Evolutionary conservation across 2,888 invertebrate genomes (phyloP).

Genomic region (Himalopsyche tibetana): DNA sequence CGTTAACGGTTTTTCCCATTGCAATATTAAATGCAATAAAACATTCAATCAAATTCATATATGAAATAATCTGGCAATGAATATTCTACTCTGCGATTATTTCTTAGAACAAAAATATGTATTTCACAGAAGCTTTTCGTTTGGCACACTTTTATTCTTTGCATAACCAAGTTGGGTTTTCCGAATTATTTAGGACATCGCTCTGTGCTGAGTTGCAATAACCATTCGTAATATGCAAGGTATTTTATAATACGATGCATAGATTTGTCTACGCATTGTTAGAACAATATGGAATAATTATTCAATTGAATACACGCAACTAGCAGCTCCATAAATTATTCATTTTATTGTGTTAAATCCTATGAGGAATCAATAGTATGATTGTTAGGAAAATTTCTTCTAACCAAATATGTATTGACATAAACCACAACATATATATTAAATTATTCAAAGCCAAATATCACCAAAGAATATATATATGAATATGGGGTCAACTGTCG

Average conservation of each 20-base stretch:
- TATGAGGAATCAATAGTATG: too few relatives aligned
- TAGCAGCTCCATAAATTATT: too few relatives aligned
- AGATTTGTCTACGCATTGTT: constrained; percentile 4
- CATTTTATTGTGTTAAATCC: too few relatives aligned
- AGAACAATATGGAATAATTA: too few relatives aligned
- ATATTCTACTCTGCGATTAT: constrained; percentile 5
- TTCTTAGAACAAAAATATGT: constrained; percentile 48
- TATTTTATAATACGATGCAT: background rate
- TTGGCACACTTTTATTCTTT: constrained; percentile 58
- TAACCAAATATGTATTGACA: too few relatives aligned
- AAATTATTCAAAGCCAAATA: too few relatives aligned
- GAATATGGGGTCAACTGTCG: too few relatives aligned
- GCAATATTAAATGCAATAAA: background rate
- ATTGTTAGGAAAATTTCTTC: too few relatives aligned
- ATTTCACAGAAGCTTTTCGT: constrained; percentile 42
- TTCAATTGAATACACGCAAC: too few relatives aligned
- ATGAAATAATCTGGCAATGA: background rate
- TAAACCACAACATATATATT: too few relatives aligned
- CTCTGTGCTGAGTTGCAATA: background rate
- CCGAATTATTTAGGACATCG: constrained; percentile 57
- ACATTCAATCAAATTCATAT: too few relatives aligned
- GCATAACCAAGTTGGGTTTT: constrained; percentile 61
- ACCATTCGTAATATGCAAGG: background rate
- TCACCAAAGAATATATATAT: too few relatives aligned
- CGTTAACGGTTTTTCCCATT: constrained; percentile 9